Conservation (phyloP, 2,888 invertebrate genomes). For the Hipparchia semele region DNA sequence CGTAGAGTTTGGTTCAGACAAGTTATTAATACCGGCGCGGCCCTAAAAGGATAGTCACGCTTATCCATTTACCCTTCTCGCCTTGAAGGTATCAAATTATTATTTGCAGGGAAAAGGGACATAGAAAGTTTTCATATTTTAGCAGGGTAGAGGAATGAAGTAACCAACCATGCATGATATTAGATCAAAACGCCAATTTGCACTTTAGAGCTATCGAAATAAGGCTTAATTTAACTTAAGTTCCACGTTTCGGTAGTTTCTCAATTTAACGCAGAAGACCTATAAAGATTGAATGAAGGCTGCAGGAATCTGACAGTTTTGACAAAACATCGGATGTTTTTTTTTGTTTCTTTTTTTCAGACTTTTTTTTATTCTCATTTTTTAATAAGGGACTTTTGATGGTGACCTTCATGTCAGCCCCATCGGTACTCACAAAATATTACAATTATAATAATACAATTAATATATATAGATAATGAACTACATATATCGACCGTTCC, state of each 20-base stretch:
- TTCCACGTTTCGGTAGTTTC: not conserved
- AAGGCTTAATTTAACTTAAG: not conserved
- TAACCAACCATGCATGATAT: slow-evolving; percentile 1
- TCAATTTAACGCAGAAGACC: not conserved
- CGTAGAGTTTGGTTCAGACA: too few species aligned
- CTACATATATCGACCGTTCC: too few species aligned
- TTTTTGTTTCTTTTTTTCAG: not conserved
- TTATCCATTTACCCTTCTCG: not conserved
- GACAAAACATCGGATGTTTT: not conserved
- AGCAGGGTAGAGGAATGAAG: slow-evolving; percentile 1
- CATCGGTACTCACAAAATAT: too few species aligned
- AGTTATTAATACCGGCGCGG: too few species aligned
- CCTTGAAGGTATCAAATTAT: not conserved
- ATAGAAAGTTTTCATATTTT: slow-evolving; percentile 1
- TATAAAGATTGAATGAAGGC: slow-evolving; percentile 4
- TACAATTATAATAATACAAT: too few species aligned
- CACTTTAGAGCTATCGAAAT: not conserved
- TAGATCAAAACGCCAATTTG: not conserved
- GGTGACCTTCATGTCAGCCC: too few species aligned
- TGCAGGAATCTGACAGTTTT: not conserved
- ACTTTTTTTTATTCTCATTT: too few species aligned
- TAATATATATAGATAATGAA: too few species aligned
- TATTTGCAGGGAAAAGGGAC: slow-evolving; percentile 14
- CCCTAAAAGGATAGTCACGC: not conserved
- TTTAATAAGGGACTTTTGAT: too few species aligned